phyloP scores from a whole-genome alignment of 2,797 vertebrate species.

The Molossus molossus region DNA sequence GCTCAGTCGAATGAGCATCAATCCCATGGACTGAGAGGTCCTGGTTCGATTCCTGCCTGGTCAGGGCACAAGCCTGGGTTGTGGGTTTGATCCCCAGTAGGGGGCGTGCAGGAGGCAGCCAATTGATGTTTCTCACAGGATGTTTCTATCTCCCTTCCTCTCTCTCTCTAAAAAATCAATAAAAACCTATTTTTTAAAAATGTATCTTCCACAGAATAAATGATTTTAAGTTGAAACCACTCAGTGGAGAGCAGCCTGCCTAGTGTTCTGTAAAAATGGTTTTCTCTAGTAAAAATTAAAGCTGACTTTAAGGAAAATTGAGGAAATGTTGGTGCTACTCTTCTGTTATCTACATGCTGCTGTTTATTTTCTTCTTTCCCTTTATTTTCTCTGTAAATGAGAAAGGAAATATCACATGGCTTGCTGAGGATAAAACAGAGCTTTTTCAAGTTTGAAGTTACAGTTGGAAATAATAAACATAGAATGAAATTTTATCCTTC shows the following conservation, averaged over 20 bases:
- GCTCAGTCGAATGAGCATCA: too few relatives aligned
- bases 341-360: slow-evolving; percentile 49
- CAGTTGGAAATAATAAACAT: slow-evolving; percentile 74
- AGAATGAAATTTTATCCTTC: slow-evolving; percentile 81
- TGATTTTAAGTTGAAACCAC: slow-evolving; percentile 19
- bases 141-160: too few relatives aligned
- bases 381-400: slow-evolving; percentile 74
- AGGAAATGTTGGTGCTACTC: background rate
- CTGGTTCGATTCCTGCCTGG: too few relatives aligned
- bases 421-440: slow-evolving; percentile 69
- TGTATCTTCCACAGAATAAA: slow-evolving; percentile 11
- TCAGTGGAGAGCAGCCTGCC: background rate
- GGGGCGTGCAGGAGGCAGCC: too few relatives aligned
- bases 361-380: slow-evolving; percentile 47
- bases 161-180: too few relatives aligned
- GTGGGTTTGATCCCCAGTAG: too few relatives aligned
- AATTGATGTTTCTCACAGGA: too few relatives aligned
- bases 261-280: slow-evolving; percentile 55
- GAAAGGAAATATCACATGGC: slow-evolving; percentile 68
- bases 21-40: too few relatives aligned
- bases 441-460: slow-evolving; percentile 76
- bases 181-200: background rate
- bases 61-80: too few relatives aligned
- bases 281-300: slow-evolving; percentile 54
- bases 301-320: slow-evolving; percentile 53